Conservation (phyloP, 2,113 vertebrate species). For the Puntigrus tetrazona region DNA sequence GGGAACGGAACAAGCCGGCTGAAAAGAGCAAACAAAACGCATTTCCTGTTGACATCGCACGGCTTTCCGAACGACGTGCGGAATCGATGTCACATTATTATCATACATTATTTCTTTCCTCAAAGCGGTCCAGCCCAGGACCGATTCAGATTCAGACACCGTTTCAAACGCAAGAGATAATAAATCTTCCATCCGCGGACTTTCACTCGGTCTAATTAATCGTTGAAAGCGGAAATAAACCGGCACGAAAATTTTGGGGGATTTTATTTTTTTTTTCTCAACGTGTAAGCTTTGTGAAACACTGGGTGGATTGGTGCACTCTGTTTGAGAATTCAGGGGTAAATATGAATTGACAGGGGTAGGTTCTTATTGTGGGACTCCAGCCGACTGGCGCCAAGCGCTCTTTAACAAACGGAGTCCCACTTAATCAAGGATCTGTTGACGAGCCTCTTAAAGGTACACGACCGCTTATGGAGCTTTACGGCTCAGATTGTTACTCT, state of each 20-base stretch:
- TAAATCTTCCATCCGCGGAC: background rate
- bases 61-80: background rate
- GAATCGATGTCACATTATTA: background rate
- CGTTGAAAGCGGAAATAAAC: conserved; percentile 12
- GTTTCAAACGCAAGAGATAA: background rate
- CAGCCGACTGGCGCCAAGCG: conserved; percentile 89
- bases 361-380: conserved; percentile 85
- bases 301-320: conserved; percentile 62
- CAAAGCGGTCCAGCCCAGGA: background rate
- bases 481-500: conserved; percentile 1
- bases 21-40: background rate
- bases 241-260: background rate
- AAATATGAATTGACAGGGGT: conserved; percentile 92
- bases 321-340: conserved; percentile 76
- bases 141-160: background rate
- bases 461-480: conserved; percentile 53
- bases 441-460: conserved; percentile 69
- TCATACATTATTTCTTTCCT: background rate
- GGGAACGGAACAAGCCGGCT: background rate
- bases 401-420: conserved; percentile 77
- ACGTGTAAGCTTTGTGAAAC: conserved; percentile 59
- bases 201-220: conserved; percentile 8
- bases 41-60: background rate
- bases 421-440: conserved; percentile 75
- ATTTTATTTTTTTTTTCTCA: background rate